Evolutionary conservation across 2,888 invertebrate species (phyloP).

Genomic region (Frankliniella fusca): DNA sequence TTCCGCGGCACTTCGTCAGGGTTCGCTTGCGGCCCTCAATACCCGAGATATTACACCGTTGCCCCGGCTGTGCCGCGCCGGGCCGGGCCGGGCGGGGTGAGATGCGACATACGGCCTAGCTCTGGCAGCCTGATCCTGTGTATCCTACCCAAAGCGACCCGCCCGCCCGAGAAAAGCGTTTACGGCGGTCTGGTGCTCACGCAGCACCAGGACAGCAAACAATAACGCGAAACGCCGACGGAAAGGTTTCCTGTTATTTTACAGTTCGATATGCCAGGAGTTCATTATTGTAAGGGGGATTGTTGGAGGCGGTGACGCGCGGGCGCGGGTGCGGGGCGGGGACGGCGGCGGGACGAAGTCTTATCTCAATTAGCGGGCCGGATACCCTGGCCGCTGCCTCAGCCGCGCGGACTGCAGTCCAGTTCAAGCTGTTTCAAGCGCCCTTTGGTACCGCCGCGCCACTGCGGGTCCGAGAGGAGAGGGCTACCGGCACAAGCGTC

Average conservation of each 20-base stretch:
- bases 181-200: background rate
- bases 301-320: no score
- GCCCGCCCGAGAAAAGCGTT: no score
- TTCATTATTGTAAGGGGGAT: no score
- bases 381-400: no score
- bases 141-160: no score
- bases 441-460: background rate
- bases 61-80: background rate
- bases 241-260: no score
- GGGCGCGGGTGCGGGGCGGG: no score
- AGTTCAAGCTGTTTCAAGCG: no score
- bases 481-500: background rate
- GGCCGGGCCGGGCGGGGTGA: background rate
- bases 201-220: background rate
- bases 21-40: conserved; percentile 7
- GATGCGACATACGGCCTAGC: background rate
- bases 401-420: no score
- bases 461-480: background rate
- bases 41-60: conserved; percentile 1
- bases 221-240: background rate
- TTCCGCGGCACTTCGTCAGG: background rate
- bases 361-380: no score
- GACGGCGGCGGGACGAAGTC: no score
- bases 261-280: no score
- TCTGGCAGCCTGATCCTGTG: background rate